Evolutionary conservation across 2,888 invertebrate species (phyloP).

Genomic region (Rhamnusium bicolor): DNA sequence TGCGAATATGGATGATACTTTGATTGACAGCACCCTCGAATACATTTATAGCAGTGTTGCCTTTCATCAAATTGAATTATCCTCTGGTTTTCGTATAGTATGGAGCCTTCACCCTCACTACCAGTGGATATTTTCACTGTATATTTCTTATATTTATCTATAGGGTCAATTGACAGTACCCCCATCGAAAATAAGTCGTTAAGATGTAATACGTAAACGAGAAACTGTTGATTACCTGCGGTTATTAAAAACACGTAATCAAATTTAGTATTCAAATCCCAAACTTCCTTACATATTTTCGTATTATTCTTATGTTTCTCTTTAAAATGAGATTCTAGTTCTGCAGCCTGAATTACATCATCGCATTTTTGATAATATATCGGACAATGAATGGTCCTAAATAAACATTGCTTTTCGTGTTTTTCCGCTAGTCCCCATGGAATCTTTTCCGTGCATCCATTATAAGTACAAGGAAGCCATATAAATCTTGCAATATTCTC

Average conservation of each 20-base stretch:
- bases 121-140: constrained; percentile 6
- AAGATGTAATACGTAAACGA: constrained; percentile 23
- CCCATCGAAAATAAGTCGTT: not conserved
- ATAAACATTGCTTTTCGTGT: constrained; percentile 38
- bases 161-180: constrained; percentile 7
- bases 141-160: constrained; percentile 18
- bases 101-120: not conserved
- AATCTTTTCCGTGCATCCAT: constrained; percentile 32
- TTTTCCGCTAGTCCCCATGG: constrained; percentile 36
- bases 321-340: constrained; percentile 38
- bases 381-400: constrained; percentile 42
- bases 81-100: constrained; percentile 15
- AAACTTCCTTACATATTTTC: not conserved
- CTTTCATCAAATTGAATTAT: constrained; percentile 28
- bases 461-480: constrained; percentile 39
- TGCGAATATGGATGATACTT: constrained; percentile 15
- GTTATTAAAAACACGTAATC: constrained; percentile 17
- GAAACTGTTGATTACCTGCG: constrained; percentile 3
- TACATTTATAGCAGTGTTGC: constrained; percentile 31
- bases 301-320: constrained; percentile 35
- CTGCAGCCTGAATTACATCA: constrained; percentile 30
- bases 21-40: constrained; percentile 1
- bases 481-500: constrained; percentile 41
- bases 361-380: constrained; percentile 42
- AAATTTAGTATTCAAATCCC: not conserved